These are phyloP conservation scores for Porites evermanni DNA, from an alignment of 92 coral and sea anemone genomes.

Conservation along the genomic window DNA sequence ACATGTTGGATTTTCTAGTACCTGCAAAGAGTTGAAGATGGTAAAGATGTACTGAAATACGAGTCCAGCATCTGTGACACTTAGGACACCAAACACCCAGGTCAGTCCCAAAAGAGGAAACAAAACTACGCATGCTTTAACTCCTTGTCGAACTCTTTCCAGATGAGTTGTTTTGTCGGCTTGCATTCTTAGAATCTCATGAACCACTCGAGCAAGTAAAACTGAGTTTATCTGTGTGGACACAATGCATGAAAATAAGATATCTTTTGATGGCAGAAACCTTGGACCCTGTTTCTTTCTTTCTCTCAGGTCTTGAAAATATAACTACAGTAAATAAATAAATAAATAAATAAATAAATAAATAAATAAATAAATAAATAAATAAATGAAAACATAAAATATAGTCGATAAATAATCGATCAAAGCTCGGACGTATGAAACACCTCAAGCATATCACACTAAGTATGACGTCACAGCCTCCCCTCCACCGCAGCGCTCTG, in stretches of 20 bases:
- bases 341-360: no score
- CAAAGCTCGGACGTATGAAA: no score
- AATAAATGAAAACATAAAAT: no score
- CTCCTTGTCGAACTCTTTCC: background rate
- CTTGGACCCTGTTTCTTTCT: no score
- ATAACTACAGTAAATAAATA: no score
- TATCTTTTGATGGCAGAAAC: background rate
- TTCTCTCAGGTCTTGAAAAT: no score
- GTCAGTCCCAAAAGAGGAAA: slow-evolving; percentile 81
- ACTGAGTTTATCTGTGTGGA: slow-evolving; percentile 64
- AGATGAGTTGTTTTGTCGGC: slow-evolving; percentile 9
- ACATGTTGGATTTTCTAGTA: background rate
- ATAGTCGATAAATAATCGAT: no score
- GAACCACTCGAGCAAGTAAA: slow-evolving; percentile 70
- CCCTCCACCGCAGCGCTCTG: no score
- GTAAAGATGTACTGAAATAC: slow-evolving; percentile 78
- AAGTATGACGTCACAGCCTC: no score
- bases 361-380: no score
- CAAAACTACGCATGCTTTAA: slow-evolving; percentile 70
- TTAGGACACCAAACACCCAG: slow-evolving; percentile 76
- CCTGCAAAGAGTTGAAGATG: slow-evolving; percentile 80
- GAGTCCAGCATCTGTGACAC: slow-evolving; percentile 68
- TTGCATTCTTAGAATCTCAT: slow-evolving; percentile 79
- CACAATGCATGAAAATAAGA: background rate
- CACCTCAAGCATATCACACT: no score